These are phyloP conservation scores for Lagopus muta DNA, from an alignment of 2,113 vertebrate species.

Conservation along the genomic window DNA sequence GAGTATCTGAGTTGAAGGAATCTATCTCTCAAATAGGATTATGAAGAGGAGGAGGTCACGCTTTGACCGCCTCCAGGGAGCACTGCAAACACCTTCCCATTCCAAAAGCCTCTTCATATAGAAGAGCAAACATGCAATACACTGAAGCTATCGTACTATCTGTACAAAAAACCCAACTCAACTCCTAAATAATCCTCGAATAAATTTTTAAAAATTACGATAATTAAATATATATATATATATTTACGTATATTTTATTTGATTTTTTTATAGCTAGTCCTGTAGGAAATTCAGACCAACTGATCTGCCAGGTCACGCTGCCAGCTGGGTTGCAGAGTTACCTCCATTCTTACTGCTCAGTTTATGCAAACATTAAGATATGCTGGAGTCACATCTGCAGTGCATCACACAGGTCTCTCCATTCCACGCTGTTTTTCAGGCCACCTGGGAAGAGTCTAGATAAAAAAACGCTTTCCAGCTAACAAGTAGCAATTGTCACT, in stretches of 20 bases:
- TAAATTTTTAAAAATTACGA: neutral
- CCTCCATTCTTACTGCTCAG: neutral
- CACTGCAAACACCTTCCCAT: neutral
- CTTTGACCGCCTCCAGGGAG: neutral
- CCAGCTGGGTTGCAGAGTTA: neutral
- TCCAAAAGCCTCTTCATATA: neutral
- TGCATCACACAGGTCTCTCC: neutral
- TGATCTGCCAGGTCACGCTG: neutral
- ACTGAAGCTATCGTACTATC: neutral
- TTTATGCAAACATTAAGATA: neutral
- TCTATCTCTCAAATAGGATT: neutral
- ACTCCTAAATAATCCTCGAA: rapidly evolving
- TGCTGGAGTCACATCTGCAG: neutral
- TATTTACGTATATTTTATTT: neutral
- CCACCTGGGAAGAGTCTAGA: neutral
- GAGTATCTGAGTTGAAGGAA: neutral
- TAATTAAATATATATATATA: too few species aligned
- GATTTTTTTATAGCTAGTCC: neutral
- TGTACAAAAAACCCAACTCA: neutral
- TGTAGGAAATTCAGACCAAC: neutral
- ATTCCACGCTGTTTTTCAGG: neutral
- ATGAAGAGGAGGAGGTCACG: neutral
- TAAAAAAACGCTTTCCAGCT: neutral
- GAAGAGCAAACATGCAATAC: neutral
- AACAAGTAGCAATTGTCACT: neutral